Evolutionary conservation across 2,797 vertebrate species (phyloP).

Genomic region (Acridotheres tristis): DNA sequence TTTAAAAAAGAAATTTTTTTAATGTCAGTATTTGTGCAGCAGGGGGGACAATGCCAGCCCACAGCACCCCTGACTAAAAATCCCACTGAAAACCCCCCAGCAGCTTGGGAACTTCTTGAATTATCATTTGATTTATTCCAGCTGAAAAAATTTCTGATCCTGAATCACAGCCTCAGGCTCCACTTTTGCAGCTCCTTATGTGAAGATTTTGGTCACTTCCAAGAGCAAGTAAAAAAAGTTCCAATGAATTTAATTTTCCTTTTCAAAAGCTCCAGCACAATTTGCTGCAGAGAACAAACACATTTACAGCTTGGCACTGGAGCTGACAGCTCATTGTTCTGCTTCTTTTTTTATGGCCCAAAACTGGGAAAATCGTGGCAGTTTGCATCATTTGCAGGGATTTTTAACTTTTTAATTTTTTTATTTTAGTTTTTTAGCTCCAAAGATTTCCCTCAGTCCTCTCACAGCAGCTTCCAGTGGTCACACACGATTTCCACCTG

Average conservation of each 20-base stretch:
- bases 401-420: background rate
- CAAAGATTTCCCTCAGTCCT: background rate
- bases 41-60: background rate
- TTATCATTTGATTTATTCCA: background rate
- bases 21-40: background rate
- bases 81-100: background rate
- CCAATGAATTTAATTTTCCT: background rate
- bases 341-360: background rate
- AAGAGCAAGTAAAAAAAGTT: background rate
- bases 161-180: background rate
- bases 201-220: background rate
- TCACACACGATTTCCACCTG: background rate
- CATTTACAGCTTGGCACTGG: background rate
- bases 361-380: background rate
- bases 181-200: background rate
- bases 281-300: background rate
- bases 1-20: slow-evolving; percentile 53
- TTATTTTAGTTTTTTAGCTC: background rate
- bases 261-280: background rate
- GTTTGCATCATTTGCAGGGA: background rate
- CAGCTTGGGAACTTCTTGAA: background rate
- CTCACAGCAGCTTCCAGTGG: background rate
- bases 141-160: background rate
- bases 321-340: background rate
- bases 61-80: background rate